Base-by-base conservation (phyloP, 2,113 vertebrate genomes). In the Connochaetes taurinus region DNA sequence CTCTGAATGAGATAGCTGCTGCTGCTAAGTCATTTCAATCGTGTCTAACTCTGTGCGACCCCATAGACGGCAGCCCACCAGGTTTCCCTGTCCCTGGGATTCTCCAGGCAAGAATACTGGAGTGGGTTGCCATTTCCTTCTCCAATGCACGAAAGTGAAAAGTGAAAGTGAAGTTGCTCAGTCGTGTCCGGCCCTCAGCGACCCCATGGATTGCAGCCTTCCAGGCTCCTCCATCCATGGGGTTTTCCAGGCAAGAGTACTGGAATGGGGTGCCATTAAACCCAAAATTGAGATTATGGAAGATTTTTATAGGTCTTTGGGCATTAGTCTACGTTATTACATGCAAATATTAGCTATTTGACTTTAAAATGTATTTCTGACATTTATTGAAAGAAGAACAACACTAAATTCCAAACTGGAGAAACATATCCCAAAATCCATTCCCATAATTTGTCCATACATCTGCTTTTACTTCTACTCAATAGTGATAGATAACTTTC, bases 401-500 rank as follows among this genome's bases (percentile, higher is more conserved):
- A 87, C 33, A 21, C 10, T n/a, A 87, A 31, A 87, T 85, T 84
- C 15, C 16, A 90, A 5, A 91, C 94, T 88, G 8, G 3, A 36
- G 16, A 71, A 67, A 71, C 31, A 93, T 43, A 78, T 1, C 1
- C 1, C 45, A 80, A 45, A 74, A 86, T 82, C 36, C n/a, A 31
- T 55, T 78, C 36, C 4, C 7, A 87, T 36, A 97, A 88, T 82
- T 97, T 92, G 64, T 14, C 4, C 29, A 43, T 43, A 3, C 4
- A 74, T 3, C 1, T 67, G 19, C 4, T 92, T 91, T 94, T 81
- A 17, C 82, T 95, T 97, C 13, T 93, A 45, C 15, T 91, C 4
- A 96, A 29, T 88, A 95, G 0, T 98, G 94, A 91, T 7, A 93
- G 4, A 84, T 31, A 45, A 81, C 12, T n/a, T 86, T 87, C 33